Conservation (phyloP, 2,888 invertebrate species). For the Ichneumoninae sp. region DNA sequence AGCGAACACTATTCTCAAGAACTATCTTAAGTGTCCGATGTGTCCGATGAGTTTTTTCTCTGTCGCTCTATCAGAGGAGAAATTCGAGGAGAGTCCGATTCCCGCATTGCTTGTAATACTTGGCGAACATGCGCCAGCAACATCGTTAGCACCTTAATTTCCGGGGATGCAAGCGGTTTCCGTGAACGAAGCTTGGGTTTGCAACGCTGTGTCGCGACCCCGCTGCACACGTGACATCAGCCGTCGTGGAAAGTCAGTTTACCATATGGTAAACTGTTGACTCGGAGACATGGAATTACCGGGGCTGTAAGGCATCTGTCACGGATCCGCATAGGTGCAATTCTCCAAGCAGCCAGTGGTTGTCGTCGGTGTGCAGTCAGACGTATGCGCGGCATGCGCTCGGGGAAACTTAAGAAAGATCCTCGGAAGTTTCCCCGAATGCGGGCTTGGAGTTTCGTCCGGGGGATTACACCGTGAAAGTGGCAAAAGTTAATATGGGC, state of each 20-base stretch:
- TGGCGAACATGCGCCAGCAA: slow-evolving; percentile 26
- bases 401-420: background rate
- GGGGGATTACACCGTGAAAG: too few species aligned
- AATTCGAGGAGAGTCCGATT: slow-evolving; percentile 9
- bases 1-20: too few species aligned
- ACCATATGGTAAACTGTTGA: slow-evolving; percentile 36
- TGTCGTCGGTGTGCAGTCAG: slow-evolving; percentile 9
- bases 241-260: slow-evolving; percentile 1
- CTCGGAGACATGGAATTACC: slow-evolving; percentile 48
- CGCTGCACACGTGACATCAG: background rate
- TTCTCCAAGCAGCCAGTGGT: background rate
- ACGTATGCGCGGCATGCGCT: background rate
- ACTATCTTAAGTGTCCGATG: too few species aligned
- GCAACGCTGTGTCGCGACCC: slow-evolving; percentile 26
- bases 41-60: background rate
- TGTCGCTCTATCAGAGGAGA: background rate
- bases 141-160: slow-evolving; percentile 57
- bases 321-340: slow-evolving; percentile 19
- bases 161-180: slow-evolving; percentile 43
- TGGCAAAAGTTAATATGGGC: too few species aligned
- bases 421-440: background rate
- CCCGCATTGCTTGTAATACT: too few species aligned
- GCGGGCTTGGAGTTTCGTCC: background rate
- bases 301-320: slow-evolving; percentile 22
- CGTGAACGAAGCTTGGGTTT: background rate